These are phyloP conservation scores for Diarsia dahlii DNA, from an alignment of 2,888 invertebrate species.

Conservation along the genomic window DNA sequence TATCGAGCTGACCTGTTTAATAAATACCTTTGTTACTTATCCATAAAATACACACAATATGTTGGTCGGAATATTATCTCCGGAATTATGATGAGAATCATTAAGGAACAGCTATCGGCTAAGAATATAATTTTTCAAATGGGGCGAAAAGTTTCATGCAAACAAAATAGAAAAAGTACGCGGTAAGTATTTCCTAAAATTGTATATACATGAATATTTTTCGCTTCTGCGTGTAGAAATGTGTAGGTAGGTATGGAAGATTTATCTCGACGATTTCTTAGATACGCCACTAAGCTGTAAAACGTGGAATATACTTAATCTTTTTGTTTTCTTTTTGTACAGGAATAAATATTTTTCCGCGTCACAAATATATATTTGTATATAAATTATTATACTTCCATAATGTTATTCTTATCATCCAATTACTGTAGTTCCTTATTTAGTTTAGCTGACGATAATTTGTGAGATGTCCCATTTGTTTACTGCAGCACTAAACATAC, in stretches of 20 bases:
- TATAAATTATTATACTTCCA: neutral
- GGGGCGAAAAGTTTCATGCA: no score
- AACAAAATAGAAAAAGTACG: neutral
- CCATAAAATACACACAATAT: constrained; percentile 6
- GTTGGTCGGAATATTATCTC: neutral
- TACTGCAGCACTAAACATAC: constrained; percentile 25
- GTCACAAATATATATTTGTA: neutral
- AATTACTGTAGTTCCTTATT: neutral
- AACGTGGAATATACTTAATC: neutral
- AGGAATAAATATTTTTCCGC: neutral
- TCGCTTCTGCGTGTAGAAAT: neutral
- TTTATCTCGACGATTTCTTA: neutral
- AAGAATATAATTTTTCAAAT: neutral
- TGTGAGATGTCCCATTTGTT: constrained; percentile 1
- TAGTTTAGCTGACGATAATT: constrained; percentile 8
- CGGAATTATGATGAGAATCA: neutral
- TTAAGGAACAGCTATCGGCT: neutral
- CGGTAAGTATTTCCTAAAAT: neutral
- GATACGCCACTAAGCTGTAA: neutral
- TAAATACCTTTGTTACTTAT: constrained; percentile 16
- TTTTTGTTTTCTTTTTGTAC: neutral
- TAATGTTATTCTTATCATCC: neutral
- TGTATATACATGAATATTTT: neutral
- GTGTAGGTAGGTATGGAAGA: neutral
- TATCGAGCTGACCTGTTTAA: constrained; percentile 90